phyloP scores from a whole-genome alignment of 2,113 vertebrate genomes.

The Myotis davidii region DNA sequence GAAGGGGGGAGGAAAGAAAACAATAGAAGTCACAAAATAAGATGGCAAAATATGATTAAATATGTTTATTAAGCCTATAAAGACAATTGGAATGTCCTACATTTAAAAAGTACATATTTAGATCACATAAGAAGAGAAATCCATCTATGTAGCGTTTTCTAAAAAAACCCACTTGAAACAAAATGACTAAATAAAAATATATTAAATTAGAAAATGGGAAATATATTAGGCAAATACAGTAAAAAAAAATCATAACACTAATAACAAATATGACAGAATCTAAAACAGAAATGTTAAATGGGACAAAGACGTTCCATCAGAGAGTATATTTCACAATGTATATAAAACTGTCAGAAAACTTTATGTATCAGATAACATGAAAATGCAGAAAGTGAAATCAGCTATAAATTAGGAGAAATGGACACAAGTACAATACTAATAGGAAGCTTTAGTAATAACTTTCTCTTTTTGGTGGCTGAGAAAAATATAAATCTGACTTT shows the following conservation, averaged over 20 bases:
- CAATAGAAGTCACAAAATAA: not conserved
- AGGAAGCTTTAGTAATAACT: not conserved
- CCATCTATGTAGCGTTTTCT: not conserved
- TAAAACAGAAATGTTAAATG: conserved; percentile 42
- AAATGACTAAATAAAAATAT: conserved; percentile 3
- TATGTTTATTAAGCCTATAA: not conserved
- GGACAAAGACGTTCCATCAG: conserved; percentile 3
- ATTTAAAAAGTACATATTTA: not conserved
- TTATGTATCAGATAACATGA: conserved; percentile 12
- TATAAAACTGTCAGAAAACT: conserved; percentile 36
- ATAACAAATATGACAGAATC: conserved; percentile 38
- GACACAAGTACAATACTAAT: not conserved
- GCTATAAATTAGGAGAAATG: conserved; percentile 32
- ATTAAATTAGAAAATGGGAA: not conserved
- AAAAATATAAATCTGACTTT: conserved; percentile 52
- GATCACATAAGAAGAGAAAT: not conserved
- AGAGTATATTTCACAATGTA: conserved; percentile 12
- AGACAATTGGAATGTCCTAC: not conserved
- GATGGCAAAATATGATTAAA: not conserved
- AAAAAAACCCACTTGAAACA: not conserved
- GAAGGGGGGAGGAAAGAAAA: not conserved
- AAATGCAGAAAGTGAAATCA: conserved; percentile 50
- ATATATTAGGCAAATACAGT: not conserved
- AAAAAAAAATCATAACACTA: not conserved
- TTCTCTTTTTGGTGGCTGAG: not conserved